Evolutionary conservation across 2,797 vertebrate genomes (phyloP), one percentile per base, ranked within the genome.

Genomic region (Myotis pilosus): DNA sequence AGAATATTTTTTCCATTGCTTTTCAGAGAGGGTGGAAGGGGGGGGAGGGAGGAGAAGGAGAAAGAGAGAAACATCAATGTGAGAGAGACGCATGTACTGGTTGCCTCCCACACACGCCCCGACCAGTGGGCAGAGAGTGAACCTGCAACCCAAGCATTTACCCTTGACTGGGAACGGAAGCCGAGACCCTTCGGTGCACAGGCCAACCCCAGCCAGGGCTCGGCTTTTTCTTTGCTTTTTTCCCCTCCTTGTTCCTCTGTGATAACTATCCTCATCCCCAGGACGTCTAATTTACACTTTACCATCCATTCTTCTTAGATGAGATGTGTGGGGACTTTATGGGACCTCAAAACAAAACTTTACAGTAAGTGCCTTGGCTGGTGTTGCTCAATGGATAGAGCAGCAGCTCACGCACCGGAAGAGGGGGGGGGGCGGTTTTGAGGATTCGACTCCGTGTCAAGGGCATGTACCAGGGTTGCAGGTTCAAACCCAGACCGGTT

Each of bases 291-390:
- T 38, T 62, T 60, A 62, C 15, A 80, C 80, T 91, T 92, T 38
- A 62, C n/a, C 41, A 68, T 90, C 88, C 60, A 55, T 60, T 88
- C 44, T 92, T 66, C 76, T 57, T 89, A 84, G 41, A 53, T 53
- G 78, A 33, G 60, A 51, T 69, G 72, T 12, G 44, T 74, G 30
- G 53, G 30, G 38, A 11, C 36, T 81, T 71, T 57, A 68, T 69
- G 20, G 30, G 44, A 88, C 62, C 71, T 82, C 33, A 78, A 84
- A 90, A 86, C 44, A 88, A 79, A 96, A 75, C 57, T 74, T 82
- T 22, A 36, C 74, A n/a, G 44, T 49, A 49, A 75, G 28, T 10
- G 28, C 16, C 17, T 17, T 49, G 72, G 44, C 30, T 25, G 6
- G 28, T 75, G 72, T 20, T 28, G 72, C 72, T 49, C 17, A 75